phyloP scores from a whole-genome alignment of 2,888 invertebrate genomes.

The Eucera pruinosa region DNA sequence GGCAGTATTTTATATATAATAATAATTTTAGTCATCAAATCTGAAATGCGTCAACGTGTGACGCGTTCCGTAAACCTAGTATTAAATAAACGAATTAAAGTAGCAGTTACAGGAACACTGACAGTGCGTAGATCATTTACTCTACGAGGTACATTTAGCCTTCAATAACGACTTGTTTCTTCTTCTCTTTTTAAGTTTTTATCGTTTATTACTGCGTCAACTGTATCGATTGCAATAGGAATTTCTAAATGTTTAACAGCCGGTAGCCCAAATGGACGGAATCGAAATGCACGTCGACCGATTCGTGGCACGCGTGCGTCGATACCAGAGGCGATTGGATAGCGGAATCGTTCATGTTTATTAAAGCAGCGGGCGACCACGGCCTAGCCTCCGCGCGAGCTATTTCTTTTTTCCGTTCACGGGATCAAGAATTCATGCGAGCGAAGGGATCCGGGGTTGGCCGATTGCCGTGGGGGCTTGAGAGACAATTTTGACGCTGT shows the following conservation, averaged over 20 bases:
- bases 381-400: conserved; percentile 8
- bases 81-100: too few relatives aligned
- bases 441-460: conserved; percentile 35
- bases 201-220: not conserved
- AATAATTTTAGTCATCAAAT: too few relatives aligned
- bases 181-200: too few relatives aligned
- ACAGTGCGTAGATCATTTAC: too few relatives aligned
- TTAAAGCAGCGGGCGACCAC: conserved; percentile 33
- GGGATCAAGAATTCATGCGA: conserved; percentile 62
- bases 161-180: too few relatives aligned
- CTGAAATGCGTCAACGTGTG: too few relatives aligned
- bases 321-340: conserved; percentile 21
- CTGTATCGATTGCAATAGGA: not conserved
- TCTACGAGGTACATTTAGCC: too few relatives aligned
- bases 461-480: conserved; percentile 24
- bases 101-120: too few relatives aligned
- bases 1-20: too few relatives aligned
- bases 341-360: conserved; percentile 51
- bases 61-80: too few relatives aligned
- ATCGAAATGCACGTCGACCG: conserved; percentile 4
- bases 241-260: conserved; percentile 4
- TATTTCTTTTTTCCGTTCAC: conserved; percentile 46
- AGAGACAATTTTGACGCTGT: conserved; percentile 47
- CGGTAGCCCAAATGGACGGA: not conserved
- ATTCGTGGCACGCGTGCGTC: conserved; percentile 7